phyloP scores from a whole-genome alignment of 1,140 invertebrate genomes.

The Radopholus similis region DNA sequence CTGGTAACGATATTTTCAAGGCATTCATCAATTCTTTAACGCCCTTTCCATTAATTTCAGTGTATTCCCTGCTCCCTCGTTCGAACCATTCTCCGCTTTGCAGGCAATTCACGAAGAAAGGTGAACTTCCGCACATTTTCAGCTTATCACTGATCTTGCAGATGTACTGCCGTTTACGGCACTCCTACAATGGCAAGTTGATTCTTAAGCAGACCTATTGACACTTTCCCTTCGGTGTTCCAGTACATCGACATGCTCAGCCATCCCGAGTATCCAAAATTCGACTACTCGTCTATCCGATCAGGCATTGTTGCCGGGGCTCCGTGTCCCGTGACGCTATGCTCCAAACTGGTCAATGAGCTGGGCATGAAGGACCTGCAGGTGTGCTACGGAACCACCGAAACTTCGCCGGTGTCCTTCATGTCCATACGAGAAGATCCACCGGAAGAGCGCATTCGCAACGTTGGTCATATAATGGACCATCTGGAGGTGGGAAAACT shows the following conservation, averaged over 20 bases:
- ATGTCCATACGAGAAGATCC: constrained; percentile 66
- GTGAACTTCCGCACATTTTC: background rate
- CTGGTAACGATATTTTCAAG: no score
- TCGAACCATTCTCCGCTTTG: constrained; percentile 70
- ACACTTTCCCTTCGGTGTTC: background rate
- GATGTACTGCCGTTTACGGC: constrained; percentile 76
- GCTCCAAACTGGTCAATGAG: constrained; percentile 51
- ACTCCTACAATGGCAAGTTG: constrained; percentile 94
- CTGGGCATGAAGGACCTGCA: constrained; percentile 45
- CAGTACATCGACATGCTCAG: constrained; percentile 71
- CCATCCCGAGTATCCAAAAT: constrained; percentile 51
- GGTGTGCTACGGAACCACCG: constrained; percentile 80
- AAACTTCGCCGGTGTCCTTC: constrained; percentile 71
- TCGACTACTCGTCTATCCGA: constrained; percentile 50
- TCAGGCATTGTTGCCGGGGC: constrained; percentile 71
- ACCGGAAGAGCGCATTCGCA: constrained; percentile 69
- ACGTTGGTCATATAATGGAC: constrained; percentile 74
- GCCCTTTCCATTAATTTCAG: no score
- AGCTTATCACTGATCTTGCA: constrained; percentile 52
- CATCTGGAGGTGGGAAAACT: constrained; percentile 68
- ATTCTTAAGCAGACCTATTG: background rate
- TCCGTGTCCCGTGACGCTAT: constrained; percentile 71
- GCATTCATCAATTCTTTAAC: no score
- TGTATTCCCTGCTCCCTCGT: constrained; percentile 70
- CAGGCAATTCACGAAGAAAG: constrained; percentile 56